Base-by-base conservation (phyloP, 2,888 invertebrate genomes). In the Oligia strigilis region DNA sequence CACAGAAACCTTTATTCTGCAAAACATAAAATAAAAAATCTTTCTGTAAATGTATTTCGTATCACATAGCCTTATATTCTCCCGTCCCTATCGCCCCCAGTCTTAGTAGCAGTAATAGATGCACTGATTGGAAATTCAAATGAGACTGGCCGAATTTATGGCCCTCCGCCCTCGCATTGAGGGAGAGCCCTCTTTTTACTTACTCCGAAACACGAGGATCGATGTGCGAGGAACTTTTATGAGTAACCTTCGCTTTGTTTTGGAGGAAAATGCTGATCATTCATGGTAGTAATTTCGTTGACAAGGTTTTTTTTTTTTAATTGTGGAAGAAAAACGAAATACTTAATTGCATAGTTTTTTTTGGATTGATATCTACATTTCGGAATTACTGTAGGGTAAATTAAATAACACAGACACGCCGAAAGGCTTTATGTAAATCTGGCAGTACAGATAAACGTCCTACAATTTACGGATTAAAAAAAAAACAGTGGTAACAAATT, bases 101-200 rank as follows among this genome's bases (percentile, higher is more conserved):
- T 87, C 86, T 86, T 84, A 84, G 89, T 86, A 89, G 86, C 91
- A 76, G 90, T 95, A 96, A 96, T 95, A 93, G 93, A 95, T 94
- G 92, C 94, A 92, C 93, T 94, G 95, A 96, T 96, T 95, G 94
- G 96, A 96, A 96, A 96, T 96, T 96, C 96, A 96, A 95, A 96
- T 96, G 96, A 96, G 95, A 84, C 94, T 88, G 92, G 88, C 93
- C 93, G 93, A 95, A 96, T 96, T 96, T 96, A 96, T 96, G 94
- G 93, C 92, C 90, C 93, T 93, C 93, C 92, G 85, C 88, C 90
- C 86, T 88, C 88, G 91, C 91, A 91, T 88, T 90, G 84, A 77
- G 87, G 85, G 87, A 67, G 81, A 72, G 66, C 94, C 93, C 94
- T 94, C 93, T 90, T 92, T 92, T 91, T 91, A 90, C 90, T 88